Conservation (phyloP, 2,113 vertebrate genomes). For the Oncorhynchus gorbuscha region DNA sequence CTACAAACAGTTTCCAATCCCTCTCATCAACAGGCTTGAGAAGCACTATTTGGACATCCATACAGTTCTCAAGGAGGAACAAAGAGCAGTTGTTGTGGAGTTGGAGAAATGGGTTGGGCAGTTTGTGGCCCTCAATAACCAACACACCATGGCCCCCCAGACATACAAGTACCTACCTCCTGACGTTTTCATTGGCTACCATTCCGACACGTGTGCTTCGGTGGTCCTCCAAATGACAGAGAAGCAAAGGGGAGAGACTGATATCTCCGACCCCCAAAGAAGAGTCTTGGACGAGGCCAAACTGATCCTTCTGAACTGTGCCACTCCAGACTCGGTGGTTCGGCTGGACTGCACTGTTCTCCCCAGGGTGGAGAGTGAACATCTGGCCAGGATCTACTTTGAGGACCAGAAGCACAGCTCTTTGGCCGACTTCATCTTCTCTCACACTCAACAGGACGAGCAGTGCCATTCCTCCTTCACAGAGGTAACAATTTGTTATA, state of each 20-base stretch:
- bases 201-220: conserved; percentile 86
- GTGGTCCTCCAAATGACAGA: conserved; percentile 82
- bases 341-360: conserved; percentile 69
- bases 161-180: conserved; percentile 72
- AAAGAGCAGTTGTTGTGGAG: conserved; percentile 71
- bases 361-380: conserved; percentile 50
- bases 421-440: conserved; percentile 80
- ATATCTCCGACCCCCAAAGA: conserved; percentile 37
- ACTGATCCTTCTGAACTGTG: conserved; percentile 81
- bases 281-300: conserved; percentile 67
- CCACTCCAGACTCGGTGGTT: conserved; percentile 88
- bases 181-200: conserved; percentile 90
- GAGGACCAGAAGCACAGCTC: conserved; percentile 79
- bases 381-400: conserved; percentile 75
- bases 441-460: conserved; percentile 45
- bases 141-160: conserved; percentile 31
- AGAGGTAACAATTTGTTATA: conserved; percentile 75
- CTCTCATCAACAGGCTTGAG: conserved; percentile 95
- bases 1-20: conserved; percentile 89
- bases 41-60: conserved; percentile 93
- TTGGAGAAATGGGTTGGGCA: conserved; percentile 77
- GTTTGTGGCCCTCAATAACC: conserved; percentile 62
- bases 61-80: conserved; percentile 78
- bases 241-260: conserved; percentile 37
- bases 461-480: conserved; percentile 67